A percentile compares a stretch with the other conserved stretches of the same genome.
Evolutionary conservation across 2,888 invertebrate species (phyloP).

Genomic region (Drosophila demipolita): DNA sequence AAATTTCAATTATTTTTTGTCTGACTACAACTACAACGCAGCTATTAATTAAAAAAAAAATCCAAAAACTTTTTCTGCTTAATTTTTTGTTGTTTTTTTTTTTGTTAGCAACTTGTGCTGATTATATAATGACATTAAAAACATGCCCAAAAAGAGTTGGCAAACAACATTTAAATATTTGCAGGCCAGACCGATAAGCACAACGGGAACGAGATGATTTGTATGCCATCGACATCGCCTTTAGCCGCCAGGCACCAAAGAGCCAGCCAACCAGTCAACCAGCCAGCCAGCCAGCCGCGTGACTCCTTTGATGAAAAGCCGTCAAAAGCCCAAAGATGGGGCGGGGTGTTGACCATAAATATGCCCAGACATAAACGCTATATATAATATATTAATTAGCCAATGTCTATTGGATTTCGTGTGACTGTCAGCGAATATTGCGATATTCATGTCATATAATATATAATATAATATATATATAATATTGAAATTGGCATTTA

Average conservation of each 20-base stretch:
- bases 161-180: conserved; percentile 68
- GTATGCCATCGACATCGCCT: conserved; percentile 51
- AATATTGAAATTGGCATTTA: not conserved
- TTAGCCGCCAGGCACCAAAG: conserved; percentile 48
- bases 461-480: too few relatives aligned
- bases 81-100: conserved; percentile 41
- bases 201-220: conserved; percentile 52
- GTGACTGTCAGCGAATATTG: conserved; percentile 4
- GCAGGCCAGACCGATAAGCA: conserved; percentile 26
- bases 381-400: conserved; percentile 63
- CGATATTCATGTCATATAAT: too few relatives aligned
- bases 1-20: conserved; percentile 47
- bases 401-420: conserved; percentile 27
- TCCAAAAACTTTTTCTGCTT: conserved; percentile 45
- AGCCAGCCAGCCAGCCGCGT: conserved; percentile 50
- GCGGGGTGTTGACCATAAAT: conserved; percentile 72
- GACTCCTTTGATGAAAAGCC: conserved; percentile 76
- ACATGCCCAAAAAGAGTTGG: conserved; percentile 61
- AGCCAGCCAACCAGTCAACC: conserved; percentile 10
- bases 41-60: conserved; percentile 24
- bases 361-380: conserved; percentile 35
- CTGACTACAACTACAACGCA: conserved; percentile 15
- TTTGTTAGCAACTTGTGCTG: conserved; percentile 75
- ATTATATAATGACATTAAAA: conserved; percentile 78
- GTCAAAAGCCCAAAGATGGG: conserved; percentile 51